phyloP scores from a whole-genome alignment of 2,888 invertebrate species.

The Agrotis segetum region DNA sequence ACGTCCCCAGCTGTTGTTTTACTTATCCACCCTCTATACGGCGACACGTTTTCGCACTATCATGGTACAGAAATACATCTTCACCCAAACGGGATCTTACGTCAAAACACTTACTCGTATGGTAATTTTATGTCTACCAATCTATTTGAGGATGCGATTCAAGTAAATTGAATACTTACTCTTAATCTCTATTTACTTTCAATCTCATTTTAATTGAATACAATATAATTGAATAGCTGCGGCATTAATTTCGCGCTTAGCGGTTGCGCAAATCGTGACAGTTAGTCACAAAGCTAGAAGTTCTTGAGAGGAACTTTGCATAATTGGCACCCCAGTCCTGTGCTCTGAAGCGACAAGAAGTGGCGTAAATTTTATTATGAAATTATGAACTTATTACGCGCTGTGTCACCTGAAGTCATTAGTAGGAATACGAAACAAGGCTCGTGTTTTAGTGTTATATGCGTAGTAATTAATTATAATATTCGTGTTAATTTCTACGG shows the following conservation, averaged over 20 bases:
- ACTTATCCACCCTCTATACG: conserved; percentile 35
- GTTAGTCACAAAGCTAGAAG: conserved; percentile 79
- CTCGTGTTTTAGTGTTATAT: conserved; percentile 61
- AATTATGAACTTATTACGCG: conserved; percentile 65
- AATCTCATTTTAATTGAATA: conserved; percentile 50
- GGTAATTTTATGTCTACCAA: conserved; percentile 46
- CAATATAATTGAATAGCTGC: conserved; percentile 49
- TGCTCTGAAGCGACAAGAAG: conserved; percentile 65
- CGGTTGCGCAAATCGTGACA: conserved; percentile 75
- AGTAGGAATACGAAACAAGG: conserved; percentile 55
- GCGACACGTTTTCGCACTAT: conserved; percentile 53
- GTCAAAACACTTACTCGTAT: conserved; percentile 47
- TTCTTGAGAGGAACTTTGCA: conserved; percentile 80
- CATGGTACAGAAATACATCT: conserved; percentile 45
- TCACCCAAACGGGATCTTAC: conserved; percentile 30
- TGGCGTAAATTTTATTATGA: conserved; percentile 73
- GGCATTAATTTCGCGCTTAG: conserved; percentile 54
- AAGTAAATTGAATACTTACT: conserved; percentile 27
- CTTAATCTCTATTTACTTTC: conserved; percentile 39
- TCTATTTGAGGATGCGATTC: conserved; percentile 28
- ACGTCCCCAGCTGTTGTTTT: conserved; percentile 43
- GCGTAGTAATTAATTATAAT: conserved; percentile 65
- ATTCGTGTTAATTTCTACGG: conserved; percentile 61
- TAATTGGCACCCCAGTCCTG: conserved; percentile 79
- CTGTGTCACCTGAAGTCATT: conserved; percentile 55